Percentiles rank a stretch among this genome's conserved stretches.
Conservation (phyloP, 1,140 invertebrate species). For the Drosophila nigromelanica region DNA sequence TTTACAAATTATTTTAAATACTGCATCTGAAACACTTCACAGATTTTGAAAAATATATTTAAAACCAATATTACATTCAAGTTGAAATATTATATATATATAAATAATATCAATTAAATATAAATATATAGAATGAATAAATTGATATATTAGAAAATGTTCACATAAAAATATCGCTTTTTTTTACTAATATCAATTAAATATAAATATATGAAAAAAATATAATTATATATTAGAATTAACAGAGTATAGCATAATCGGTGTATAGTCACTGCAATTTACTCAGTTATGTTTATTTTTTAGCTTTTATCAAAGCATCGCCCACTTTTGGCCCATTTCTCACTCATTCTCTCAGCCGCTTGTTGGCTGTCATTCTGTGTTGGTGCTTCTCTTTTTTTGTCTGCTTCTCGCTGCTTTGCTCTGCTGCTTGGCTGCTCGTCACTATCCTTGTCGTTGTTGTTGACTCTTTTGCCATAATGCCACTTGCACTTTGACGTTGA, state of each 20-base stretch:
- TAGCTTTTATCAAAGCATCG: conserved; percentile 4
- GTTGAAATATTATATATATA: too few species aligned
- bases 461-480: conserved; percentile 74
- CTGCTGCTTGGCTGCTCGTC: conserved; percentile 24
- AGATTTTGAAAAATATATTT: too few species aligned
- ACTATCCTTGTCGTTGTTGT: conserved; percentile 36
- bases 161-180: too few species aligned
- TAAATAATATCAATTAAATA: too few species aligned
- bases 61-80: too few species aligned
- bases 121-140: too few species aligned
- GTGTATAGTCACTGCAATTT: not conserved
- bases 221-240: too few species aligned
- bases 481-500: conserved; percentile 79
- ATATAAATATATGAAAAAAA: too few species aligned
- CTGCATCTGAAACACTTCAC: too few species aligned
- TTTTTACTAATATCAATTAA: too few species aligned
- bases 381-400: conserved; percentile 51
- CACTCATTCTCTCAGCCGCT: conserved; percentile 23
- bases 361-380: conserved; percentile 48
- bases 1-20: too few species aligned
- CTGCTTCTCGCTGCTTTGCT: conserved; percentile 30
- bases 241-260: not conserved
- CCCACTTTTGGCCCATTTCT: conserved; percentile 25
- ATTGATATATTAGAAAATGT: too few species aligned
- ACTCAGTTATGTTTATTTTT: conserved; percentile 16